phyloP scores from a whole-genome alignment of 2,113 vertebrate species.

The Onychorhynchus coronatus region DNA sequence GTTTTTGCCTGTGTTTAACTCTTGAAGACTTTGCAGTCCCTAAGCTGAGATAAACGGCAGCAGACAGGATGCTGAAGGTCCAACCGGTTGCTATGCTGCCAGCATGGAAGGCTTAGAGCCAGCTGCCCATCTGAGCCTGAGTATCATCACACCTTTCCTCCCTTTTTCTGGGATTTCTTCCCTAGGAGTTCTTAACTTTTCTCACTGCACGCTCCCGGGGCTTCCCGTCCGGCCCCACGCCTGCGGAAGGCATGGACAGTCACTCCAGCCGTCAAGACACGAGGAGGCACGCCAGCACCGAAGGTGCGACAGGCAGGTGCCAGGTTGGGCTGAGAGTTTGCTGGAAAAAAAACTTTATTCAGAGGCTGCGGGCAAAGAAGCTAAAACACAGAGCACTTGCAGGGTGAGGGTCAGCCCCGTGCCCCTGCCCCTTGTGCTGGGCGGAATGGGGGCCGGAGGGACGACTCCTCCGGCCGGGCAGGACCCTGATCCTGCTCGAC shows the following conservation, averaged over 20 bases:
- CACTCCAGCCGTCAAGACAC: rapidly evolving
- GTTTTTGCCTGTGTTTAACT: constrained; percentile 49
- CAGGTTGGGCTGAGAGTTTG: neutral
- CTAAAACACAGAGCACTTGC: rapidly evolving
- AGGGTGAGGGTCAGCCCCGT: neutral
- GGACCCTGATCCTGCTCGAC: rapidly evolving
- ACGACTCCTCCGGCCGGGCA: rapidly evolving
- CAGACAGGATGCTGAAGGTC: neutral
- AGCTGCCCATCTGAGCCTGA: neutral
- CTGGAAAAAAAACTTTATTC: neutral
- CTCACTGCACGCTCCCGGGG: rapidly evolving
- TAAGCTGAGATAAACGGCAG: constrained; percentile 5
- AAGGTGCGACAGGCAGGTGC: rapidly evolving
- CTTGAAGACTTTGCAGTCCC: constrained; percentile 23
- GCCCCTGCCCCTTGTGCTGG: neutral
- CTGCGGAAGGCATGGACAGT: rapidly evolving
- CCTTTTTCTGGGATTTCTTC: neutral
- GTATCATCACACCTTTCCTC: neutral
- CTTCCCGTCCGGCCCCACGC: rapidly evolving
- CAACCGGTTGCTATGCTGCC: too few species aligned
- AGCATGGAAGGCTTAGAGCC: neutral
- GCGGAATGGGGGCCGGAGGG: neutral
- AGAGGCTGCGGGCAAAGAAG: neutral
- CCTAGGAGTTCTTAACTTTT: neutral
- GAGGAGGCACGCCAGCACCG: too few species aligned